These are phyloP conservation scores for Drosophila parabipectinata DNA, from an alignment of 1,140 invertebrate species.

Conservation along the genomic window DNA sequence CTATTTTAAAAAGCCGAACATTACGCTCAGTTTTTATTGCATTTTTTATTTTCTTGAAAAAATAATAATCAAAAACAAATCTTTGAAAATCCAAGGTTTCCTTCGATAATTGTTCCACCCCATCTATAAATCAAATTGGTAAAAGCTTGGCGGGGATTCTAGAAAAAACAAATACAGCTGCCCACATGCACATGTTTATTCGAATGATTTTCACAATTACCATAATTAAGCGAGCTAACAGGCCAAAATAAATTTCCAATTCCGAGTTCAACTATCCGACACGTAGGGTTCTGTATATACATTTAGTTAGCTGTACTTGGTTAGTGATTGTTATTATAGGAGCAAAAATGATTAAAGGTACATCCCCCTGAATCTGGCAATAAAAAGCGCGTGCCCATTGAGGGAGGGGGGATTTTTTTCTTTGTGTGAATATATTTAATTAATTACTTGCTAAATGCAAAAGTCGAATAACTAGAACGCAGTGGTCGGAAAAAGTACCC, in stretches of 20 bases:
- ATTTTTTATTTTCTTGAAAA: neutral
- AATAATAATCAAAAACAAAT: conserved; percentile 5
- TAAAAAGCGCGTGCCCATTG: neutral
- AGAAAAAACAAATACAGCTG: conserved; percentile 38
- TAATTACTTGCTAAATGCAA: conserved; percentile 35
- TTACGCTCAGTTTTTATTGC: neutral
- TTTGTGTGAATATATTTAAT: conserved; percentile 11
- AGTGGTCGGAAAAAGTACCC: conserved; percentile 51
- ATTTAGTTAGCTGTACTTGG: conserved; percentile 2
- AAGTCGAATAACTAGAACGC: conserved; percentile 13
- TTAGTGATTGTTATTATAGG: conserved; percentile 11
- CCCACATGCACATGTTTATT: conserved; percentile 54
- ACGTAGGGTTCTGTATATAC: neutral
- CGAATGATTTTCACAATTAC: conserved; percentile 59
- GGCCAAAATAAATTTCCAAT: conserved; percentile 11
- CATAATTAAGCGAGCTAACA: conserved; percentile 53
- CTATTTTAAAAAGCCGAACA: too few species aligned
- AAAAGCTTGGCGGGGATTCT: conserved; percentile 21
- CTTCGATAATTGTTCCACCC: neutral
- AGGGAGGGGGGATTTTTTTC: conserved; percentile 28
- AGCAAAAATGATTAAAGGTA: neutral
- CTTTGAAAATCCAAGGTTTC: conserved; percentile 31
- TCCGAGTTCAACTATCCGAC: neutral
- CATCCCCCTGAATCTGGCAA: conserved; percentile 30
- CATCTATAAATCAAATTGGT: conserved; percentile 48